Evolutionary conservation across 2,888 invertebrate species (phyloP).

Genomic region (Drosophila atripex): DNA sequence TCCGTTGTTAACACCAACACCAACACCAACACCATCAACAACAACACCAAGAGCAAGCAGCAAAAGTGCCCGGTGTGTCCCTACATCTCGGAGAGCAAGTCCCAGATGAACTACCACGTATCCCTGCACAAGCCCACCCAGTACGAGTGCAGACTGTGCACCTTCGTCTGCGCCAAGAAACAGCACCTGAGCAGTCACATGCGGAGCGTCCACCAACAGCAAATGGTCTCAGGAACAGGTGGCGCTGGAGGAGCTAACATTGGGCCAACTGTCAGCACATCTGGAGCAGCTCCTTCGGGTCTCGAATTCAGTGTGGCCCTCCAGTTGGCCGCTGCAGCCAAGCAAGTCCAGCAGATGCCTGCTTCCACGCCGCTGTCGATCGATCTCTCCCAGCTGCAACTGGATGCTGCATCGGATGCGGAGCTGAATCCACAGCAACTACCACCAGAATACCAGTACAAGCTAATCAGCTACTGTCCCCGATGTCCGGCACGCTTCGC

Average conservation of each 20-base stretch:
- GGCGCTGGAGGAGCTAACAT: constrained; percentile 8
- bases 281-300: constrained; percentile 20
- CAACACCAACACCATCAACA: constrained; percentile 58
- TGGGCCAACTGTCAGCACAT: constrained; percentile 3
- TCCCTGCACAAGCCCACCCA: constrained; percentile 88
- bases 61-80: constrained; percentile 93
- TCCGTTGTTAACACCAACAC: constrained; percentile 10
- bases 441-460: constrained; percentile 78
- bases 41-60: constrained; percentile 85
- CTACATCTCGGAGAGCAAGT: constrained; percentile 93
- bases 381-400: constrained; percentile 71
- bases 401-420: constrained; percentile 45
- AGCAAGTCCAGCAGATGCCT: constrained; percentile 79
- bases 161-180: constrained; percentile 92
- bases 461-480: constrained; percentile 89
- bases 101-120: constrained; percentile 93
- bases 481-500: constrained; percentile 92
- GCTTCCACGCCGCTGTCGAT: constrained; percentile 71
- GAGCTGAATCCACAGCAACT: constrained; percentile 46
- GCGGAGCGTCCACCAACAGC: constrained; percentile 85
- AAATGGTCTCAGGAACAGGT: constrained; percentile 17
- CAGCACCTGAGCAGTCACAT: constrained; percentile 93
- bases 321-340: constrained; percentile 75
- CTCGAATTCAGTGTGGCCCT: constrained; percentile 75
- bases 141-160: constrained; percentile 91